A percentile compares a stretch with the other conserved stretches of the same genome.
Conservation (phyloP, 2,888 invertebrate species). For the Cantharis rufa region DNA sequence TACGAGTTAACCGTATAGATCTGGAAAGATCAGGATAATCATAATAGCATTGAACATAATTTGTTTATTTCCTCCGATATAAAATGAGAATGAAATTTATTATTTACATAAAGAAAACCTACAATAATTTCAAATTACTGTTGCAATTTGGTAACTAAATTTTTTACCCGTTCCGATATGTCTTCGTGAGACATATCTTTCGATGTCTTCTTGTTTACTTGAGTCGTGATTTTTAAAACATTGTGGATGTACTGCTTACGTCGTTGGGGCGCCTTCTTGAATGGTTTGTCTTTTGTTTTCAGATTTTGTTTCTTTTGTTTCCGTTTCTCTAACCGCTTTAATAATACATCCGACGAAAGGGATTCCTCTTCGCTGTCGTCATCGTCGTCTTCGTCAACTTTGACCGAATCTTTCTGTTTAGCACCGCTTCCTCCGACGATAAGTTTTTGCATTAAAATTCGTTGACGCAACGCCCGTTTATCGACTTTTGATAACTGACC, state of each 20-base stretch:
- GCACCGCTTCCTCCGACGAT: not conserved
- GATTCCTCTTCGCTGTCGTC: too few species aligned
- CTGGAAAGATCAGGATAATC: too few species aligned
- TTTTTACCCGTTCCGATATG: not conserved
- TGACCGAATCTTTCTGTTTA: not conserved
- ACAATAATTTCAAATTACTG: not conserved
- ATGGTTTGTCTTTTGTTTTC: not conserved
- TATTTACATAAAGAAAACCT: not conserved
- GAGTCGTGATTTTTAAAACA: not conserved
- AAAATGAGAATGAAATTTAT: not conserved
- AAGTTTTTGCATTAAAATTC: not conserved
- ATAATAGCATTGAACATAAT: too few species aligned
- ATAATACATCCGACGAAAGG: not conserved
- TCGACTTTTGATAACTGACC: not conserved
- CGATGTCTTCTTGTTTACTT: not conserved
- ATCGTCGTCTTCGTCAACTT: not conserved
- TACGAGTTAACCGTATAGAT: too few species aligned
- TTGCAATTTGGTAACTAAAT: not conserved
- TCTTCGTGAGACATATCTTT: not conserved
- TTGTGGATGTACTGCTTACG: not conserved
- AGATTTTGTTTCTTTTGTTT: not conserved
- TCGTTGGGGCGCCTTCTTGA: not conserved
- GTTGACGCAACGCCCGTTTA: not conserved
- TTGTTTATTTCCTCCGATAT: too few species aligned
- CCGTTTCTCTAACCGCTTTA: not conserved